Percentiles rank a stretch among this genome's conserved stretches.
Evolutionary conservation across 2,113 vertebrate genomes (phyloP).

Genomic region (Holacanthus passer): DNA sequence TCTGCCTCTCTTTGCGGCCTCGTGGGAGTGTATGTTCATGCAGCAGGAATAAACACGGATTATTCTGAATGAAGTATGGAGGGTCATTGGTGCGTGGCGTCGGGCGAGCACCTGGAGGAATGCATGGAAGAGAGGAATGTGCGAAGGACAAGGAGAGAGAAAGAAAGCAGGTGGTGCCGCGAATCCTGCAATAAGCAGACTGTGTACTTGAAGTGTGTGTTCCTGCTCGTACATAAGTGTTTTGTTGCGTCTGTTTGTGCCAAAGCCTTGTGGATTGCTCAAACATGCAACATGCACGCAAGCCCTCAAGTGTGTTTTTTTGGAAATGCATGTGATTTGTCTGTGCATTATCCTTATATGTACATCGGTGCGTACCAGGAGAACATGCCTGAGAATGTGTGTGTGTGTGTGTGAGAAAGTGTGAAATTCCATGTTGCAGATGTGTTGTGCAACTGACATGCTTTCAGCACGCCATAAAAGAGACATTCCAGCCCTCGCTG

Average conservation of each 20-base stretch:
- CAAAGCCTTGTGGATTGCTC: not conserved
- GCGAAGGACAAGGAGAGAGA: constrained; percentile 41
- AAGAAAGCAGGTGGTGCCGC: constrained; percentile 66
- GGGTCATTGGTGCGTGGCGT: constrained; percentile 26
- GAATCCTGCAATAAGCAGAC: constrained; percentile 10
- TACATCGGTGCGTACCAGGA: not conserved
- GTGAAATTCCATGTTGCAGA: constrained; percentile 69
- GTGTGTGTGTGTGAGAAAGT: constrained; percentile 30
- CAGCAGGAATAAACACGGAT: constrained; percentile 33
- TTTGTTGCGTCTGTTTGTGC: constrained; percentile 1
- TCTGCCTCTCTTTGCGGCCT: constrained; percentile 16
- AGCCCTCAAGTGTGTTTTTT: not conserved
- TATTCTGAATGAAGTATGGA: constrained; percentile 21
- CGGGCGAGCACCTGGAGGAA: constrained; percentile 65
- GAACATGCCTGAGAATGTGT: not conserved
- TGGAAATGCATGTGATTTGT: constrained; percentile 3
- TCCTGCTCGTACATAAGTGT: constrained; percentile 3
- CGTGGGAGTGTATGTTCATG: constrained; percentile 28
- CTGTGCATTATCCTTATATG: not conserved
- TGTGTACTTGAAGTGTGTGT: not conserved
- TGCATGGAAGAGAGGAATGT: constrained; percentile 61
- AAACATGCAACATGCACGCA: not conserved
- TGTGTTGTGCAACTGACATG: constrained; percentile 72
- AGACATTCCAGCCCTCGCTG: constrained; percentile 73
- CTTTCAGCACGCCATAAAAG: constrained; percentile 77